Evolutionary conservation across 2,888 invertebrate species (phyloP).

Genomic region (Dione vanillae): DNA sequence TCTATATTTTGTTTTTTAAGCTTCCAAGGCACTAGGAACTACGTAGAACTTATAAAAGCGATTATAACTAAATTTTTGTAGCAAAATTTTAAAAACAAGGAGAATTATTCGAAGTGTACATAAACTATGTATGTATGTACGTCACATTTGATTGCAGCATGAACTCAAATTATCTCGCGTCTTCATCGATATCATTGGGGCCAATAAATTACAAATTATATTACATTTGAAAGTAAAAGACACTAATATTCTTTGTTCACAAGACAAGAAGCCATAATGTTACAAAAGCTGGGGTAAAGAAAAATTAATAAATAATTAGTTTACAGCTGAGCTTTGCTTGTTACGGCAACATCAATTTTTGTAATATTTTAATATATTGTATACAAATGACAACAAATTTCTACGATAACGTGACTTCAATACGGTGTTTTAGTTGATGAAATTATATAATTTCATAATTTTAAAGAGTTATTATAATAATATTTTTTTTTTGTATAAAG

Average conservation of each 20-base stretch:
- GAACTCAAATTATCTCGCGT: constrained; percentile 27
- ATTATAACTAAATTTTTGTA: background rate
- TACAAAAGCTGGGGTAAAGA: background rate
- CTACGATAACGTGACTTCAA: constrained; percentile 14
- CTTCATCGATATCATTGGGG: constrained; percentile 43
- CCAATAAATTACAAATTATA: constrained; percentile 37
- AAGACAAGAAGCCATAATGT: background rate
- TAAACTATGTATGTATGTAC: background rate
- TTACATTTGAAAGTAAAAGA: constrained; percentile 23
- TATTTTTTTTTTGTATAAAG: no score
- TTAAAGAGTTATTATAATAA: no score
- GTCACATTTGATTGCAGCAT: background rate
- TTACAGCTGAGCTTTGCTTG: constrained; percentile 17
- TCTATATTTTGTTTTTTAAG: no score
- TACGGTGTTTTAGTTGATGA: no score
- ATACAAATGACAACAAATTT: background rate
- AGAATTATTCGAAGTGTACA: background rate
- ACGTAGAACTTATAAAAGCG: background rate
- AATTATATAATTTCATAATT: no score
- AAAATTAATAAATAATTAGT: constrained; percentile 6
- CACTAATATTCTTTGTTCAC: constrained; percentile 15
- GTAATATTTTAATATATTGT: background rate
- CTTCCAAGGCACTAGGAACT: no score
- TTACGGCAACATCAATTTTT: background rate
- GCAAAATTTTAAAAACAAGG: background rate